Percentiles rank a stretch among this genome's conserved stretches.
phyloP scores from a whole-genome alignment of 2,113 vertebrate species.

The Brachyhypopomus gauderio region DNA sequence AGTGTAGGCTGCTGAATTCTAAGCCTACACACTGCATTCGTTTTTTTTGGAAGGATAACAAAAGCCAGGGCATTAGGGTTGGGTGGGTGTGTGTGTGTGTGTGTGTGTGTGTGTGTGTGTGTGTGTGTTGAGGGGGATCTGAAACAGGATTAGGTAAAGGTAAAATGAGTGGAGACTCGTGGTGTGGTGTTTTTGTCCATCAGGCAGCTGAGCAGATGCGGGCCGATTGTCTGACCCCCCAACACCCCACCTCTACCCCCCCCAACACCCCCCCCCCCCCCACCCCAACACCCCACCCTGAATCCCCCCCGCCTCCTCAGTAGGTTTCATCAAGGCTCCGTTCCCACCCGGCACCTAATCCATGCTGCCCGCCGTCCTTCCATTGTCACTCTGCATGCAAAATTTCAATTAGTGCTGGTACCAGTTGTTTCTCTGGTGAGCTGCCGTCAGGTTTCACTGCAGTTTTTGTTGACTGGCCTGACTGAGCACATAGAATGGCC shows the following conservation, averaged over 20 bases:
- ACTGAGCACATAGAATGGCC: conserved; percentile 65
- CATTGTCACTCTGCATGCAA: conserved; percentile 81
- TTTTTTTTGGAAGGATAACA: conserved; percentile 61
- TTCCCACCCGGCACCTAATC: conserved; percentile 79
- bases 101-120: not conserved
- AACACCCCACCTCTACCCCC: not conserved
- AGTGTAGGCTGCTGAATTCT: conserved; percentile 52
- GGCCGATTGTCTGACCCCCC: conserved; percentile 65
- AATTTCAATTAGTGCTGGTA: conserved; percentile 84
- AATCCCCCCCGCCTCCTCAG: conserved; percentile 71
- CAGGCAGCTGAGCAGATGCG: conserved; percentile 74
- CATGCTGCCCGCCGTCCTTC: conserved; percentile 71
- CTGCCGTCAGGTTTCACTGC: conserved; percentile 66
- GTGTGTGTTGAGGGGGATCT: conserved; percentile 34
- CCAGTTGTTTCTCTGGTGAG: conserved; percentile 77
- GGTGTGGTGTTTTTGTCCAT: conserved; percentile 72
- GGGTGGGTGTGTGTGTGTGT: not conserved
- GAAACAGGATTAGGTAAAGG: conserved; percentile 73
- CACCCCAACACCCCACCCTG: too few species aligned
- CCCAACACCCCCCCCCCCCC: not conserved
- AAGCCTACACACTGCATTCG: conserved; percentile 61
- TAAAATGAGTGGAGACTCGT: conserved; percentile 69
- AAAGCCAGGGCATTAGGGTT: conserved; percentile 56
- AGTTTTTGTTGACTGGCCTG: conserved; percentile 67
- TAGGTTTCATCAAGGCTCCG: conserved; percentile 80